Percentiles rank a stretch among this genome's conserved stretches.
phyloP scores from a whole-genome alignment of 2,888 invertebrate species.

The Bombyx huttoni region DNA sequence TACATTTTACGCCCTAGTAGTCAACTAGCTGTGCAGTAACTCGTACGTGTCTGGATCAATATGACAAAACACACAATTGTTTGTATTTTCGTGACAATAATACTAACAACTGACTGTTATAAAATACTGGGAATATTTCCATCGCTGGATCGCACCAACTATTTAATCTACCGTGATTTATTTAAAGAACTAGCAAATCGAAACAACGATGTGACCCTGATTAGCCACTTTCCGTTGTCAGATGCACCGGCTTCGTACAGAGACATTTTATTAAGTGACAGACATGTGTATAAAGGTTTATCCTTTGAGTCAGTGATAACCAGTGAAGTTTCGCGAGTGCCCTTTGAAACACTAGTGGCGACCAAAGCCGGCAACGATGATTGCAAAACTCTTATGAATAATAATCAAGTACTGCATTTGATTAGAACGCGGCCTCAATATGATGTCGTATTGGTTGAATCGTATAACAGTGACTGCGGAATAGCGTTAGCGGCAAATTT shows the following conservation, averaged over 20 bases:
- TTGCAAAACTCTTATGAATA: slow-evolving; percentile 59
- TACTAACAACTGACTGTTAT: slow-evolving; percentile 42
- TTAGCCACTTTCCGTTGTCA: slow-evolving; percentile 61
- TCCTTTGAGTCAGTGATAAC: slow-evolving; percentile 62
- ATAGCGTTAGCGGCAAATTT: slow-evolving; percentile 78
- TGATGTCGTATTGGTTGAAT: slow-evolving; percentile 81
- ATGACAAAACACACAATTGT: slow-evolving; percentile 36
- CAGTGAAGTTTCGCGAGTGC: slow-evolving; percentile 58
- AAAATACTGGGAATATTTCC: slow-evolving; percentile 70
- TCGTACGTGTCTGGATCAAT: slow-evolving; percentile 42
- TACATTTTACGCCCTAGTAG: slow-evolving; percentile 57
- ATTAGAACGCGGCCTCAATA: slow-evolving; percentile 65
- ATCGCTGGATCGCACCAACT: slow-evolving; percentile 63
- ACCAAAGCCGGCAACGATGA: slow-evolving; percentile 65
- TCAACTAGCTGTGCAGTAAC: slow-evolving; percentile 38
- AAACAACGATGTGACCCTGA: slow-evolving; percentile 68
- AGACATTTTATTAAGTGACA: slow-evolving; percentile 63
- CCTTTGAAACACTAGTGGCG: slow-evolving; percentile 57
- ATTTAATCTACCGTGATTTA: slow-evolving; percentile 60
- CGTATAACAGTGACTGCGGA: slow-evolving; percentile 82
- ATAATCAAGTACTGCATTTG: slow-evolving; percentile 68
- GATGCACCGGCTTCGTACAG: slow-evolving; percentile 63
- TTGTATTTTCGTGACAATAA: slow-evolving; percentile 36
- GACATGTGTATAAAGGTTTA: slow-evolving; percentile 48
- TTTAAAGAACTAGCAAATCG: slow-evolving; percentile 62